These are phyloP conservation scores for Elephantulus edwardii DNA, from an alignment of 2,113 vertebrate genomes.

Conservation along the genomic window DNA sequence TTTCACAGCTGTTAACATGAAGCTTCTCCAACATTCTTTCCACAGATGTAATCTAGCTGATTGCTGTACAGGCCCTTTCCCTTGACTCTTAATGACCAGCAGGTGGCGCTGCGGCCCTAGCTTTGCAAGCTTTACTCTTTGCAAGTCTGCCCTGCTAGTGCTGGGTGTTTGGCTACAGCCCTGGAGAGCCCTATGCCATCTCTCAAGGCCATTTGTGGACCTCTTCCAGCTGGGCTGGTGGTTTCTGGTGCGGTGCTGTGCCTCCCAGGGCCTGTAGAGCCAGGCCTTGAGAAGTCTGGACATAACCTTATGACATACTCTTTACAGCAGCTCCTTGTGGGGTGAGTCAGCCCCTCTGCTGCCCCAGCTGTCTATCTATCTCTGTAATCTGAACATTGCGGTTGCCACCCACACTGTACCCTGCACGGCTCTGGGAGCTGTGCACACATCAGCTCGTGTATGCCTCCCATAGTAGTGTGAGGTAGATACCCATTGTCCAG, in stretches of 20 bases:
- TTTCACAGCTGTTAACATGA: too few relatives aligned
- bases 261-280: not conserved
- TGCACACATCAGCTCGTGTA: not conserved
- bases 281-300: not conserved
- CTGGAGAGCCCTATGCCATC: not conserved
- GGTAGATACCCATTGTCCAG: not conserved
- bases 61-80: accelerated
- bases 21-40: too few relatives aligned
- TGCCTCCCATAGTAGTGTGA: not conserved
- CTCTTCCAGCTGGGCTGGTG: not conserved
- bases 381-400: not conserved
- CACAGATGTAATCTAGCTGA: too few relatives aligned
- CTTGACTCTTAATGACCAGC: not conserved
- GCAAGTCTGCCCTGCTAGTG: accelerated
- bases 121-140: not conserved
- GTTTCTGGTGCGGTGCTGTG: not conserved
- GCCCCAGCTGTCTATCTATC: not conserved
- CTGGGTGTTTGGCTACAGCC: not conserved
- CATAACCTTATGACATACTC: not conserved
- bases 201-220: not conserved
- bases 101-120: conserved; percentile 64
- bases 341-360: not conserved
- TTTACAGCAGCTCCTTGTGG: not conserved
- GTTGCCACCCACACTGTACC: not conserved
- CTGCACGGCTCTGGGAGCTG: accelerated